Evolutionary conservation across 2,797 vertebrate genomes (phyloP).

Genomic region (Sphenodon punctatus): DNA sequence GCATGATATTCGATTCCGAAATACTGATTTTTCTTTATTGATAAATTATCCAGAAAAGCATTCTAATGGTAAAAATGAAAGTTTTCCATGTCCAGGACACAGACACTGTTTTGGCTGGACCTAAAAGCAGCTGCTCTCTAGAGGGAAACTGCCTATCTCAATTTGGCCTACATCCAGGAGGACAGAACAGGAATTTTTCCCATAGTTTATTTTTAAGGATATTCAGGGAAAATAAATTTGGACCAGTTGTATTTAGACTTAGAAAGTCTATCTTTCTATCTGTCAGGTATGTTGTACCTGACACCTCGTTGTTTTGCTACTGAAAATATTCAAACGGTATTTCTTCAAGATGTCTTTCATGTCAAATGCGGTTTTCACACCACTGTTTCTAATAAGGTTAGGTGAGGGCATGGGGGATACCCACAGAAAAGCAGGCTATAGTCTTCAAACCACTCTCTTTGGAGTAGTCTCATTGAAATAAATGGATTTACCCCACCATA

Average conservation of each 20-base stretch:
- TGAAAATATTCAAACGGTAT: constrained; percentile 50
- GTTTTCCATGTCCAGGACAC: constrained; percentile 33
- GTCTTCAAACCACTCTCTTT: too few species aligned
- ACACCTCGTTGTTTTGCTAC: constrained; percentile 52
- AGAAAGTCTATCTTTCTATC: too few species aligned
- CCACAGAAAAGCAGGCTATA: background rate
- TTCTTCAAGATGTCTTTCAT: constrained; percentile 29
- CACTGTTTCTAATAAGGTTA: constrained; percentile 14
- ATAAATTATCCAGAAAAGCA: constrained; percentile 31
- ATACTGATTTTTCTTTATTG: constrained; percentile 4
- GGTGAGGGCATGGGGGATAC: background rate
- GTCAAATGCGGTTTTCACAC: constrained; percentile 39
- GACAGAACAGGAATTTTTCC: constrained; percentile 58
- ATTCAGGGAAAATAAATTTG: constrained; percentile 35
- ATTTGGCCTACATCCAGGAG: constrained; percentile 54
- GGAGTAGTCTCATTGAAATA: too few species aligned
- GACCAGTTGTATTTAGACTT: constrained; percentile 42
- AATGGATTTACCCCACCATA: too few species aligned
- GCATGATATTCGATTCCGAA: background rate
- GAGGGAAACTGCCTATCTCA: constrained; percentile 25
- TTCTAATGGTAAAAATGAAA: constrained; percentile 55
- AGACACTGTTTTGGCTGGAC: constrained; percentile 12
- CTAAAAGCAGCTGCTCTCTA: constrained; percentile 12
- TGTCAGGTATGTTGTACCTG: constrained; percentile 54
- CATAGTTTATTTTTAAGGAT: constrained; percentile 34